Percentiles rank a stretch among this genome's conserved stretches.
Conservation (phyloP, 2,113 vertebrate genomes). For the Zosterops borbonicus region DNA sequence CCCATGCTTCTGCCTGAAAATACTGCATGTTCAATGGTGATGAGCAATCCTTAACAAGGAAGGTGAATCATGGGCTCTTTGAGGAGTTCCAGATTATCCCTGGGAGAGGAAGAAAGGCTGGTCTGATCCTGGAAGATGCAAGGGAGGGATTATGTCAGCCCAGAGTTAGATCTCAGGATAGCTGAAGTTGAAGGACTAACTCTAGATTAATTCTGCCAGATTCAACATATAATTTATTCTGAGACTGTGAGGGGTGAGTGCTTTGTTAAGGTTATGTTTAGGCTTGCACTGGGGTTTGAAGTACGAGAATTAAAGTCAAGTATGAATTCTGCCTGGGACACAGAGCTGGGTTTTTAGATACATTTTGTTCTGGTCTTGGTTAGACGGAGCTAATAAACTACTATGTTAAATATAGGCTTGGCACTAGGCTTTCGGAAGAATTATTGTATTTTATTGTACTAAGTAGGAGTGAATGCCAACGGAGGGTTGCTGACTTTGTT, state of each 20-base stretch:
- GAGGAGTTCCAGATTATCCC: background rate
- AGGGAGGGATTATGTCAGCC: background rate
- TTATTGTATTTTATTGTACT: background rate
- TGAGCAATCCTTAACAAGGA: background rate
- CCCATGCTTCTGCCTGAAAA: background rate
- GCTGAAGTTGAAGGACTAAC: background rate
- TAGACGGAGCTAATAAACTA: background rate
- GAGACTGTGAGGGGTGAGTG: background rate
- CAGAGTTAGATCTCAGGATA: background rate
- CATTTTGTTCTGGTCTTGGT: background rate
- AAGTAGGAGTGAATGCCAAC: background rate
- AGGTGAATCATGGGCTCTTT: background rate
- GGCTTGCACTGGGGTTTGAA: background rate
- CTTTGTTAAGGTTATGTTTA: background rate
- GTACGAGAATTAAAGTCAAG: background rate
- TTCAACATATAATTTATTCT: background rate
- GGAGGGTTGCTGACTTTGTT: background rate
- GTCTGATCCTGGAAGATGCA: background rate
- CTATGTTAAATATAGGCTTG: background rate
- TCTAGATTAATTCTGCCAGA: background rate
- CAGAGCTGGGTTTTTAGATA: background rate
- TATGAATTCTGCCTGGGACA: background rate
- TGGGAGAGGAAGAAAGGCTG: background rate
- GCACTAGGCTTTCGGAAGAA: background rate
- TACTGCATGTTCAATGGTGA: accelerated